Percentiles rank a stretch among this genome's conserved stretches.
phyloP scores from a whole-genome alignment of 2,113 vertebrate genomes.

The Danionella cerebrum region DNA sequence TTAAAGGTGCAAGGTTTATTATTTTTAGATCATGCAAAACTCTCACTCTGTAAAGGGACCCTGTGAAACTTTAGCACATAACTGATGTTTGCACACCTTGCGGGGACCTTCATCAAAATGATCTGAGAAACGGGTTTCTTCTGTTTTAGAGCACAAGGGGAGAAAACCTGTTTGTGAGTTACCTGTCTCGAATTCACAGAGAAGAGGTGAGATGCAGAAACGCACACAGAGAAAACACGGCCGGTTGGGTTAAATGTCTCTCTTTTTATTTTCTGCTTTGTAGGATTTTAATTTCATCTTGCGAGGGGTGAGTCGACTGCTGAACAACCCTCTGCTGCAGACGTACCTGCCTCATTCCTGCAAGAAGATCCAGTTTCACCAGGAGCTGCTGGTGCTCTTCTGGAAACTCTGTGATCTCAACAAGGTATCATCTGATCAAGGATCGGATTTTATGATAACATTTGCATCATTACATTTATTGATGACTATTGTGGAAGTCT shows the following conservation, averaged over 20 bases:
- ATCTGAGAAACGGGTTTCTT: background rate
- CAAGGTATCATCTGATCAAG: no score
- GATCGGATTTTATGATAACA: no score
- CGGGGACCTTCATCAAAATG: no score
- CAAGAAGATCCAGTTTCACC: conserved; percentile 98
- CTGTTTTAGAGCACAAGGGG: conserved; percentile 72
- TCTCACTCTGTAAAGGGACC: no score
- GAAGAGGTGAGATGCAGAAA: conserved; percentile 74
- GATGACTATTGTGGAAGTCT: no score
- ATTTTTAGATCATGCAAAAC: no score
- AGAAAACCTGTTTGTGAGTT: conserved; percentile 97
- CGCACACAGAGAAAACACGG: no score
- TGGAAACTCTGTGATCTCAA: conserved; percentile 99
- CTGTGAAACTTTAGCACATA: no score
- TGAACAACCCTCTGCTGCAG: conserved; percentile 90
- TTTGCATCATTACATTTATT: no score
- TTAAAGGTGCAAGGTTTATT: no score
- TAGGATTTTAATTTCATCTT: conserved; percentile 97
- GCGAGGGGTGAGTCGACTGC: conserved; percentile 85
- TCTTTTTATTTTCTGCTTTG: background rate
- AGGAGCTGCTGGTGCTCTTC: conserved; percentile 93
- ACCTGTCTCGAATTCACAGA: conserved; percentile 93
- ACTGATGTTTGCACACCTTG: no score
- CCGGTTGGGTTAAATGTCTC: background rate
- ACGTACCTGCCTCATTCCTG: conserved; percentile 96